Evolutionary conservation across 1,140 invertebrate genomes (phyloP).

Genomic region (Agrypnia vestita): DNA sequence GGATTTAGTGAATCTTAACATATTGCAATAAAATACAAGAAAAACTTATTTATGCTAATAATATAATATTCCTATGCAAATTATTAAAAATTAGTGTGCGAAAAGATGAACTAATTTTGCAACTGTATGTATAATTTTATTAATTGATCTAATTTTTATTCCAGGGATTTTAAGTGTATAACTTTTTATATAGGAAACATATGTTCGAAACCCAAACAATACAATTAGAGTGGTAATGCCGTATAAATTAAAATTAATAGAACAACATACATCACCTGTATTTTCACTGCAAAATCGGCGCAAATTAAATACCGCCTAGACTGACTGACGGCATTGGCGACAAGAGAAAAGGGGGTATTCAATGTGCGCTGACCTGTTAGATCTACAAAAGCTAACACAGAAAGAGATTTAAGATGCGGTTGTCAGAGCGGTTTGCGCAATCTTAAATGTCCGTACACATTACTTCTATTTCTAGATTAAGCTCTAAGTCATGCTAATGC

Average conservation of each 20-base stretch:
- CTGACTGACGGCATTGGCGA: background rate
- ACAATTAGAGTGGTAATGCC: slow-evolving; percentile 57
- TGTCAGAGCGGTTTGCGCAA: background rate
- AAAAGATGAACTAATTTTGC: background rate
- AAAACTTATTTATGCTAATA: background rate
- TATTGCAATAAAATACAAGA: no score
- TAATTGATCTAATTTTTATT: no score
- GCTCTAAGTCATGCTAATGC: slow-evolving; percentile 59
- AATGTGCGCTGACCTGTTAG: slow-evolving; percentile 50
- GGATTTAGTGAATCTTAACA: background rate
- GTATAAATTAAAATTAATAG: slow-evolving; percentile 17
- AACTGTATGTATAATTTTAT: no score
- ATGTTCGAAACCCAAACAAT: background rate
- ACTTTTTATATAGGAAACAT: no score
- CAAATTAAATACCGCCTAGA: slow-evolving; percentile 38
- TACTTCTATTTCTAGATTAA: slow-evolving; percentile 58
- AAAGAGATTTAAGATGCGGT: slow-evolving; percentile 43
- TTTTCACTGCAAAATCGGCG: slow-evolving; percentile 46
- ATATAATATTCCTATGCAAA: background rate
- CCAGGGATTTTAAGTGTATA: no score
- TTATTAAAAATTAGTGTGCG: background rate
- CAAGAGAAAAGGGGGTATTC: slow-evolving; percentile 13
- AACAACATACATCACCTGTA: slow-evolving; percentile 54
- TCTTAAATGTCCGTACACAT: slow-evolving; percentile 52
- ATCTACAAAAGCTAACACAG: slow-evolving; percentile 59